These are phyloP conservation scores for Pentamera pediparva DNA, from an alignment of 53 echinoderm and acorn worm species.

Conservation along the genomic window DNA sequence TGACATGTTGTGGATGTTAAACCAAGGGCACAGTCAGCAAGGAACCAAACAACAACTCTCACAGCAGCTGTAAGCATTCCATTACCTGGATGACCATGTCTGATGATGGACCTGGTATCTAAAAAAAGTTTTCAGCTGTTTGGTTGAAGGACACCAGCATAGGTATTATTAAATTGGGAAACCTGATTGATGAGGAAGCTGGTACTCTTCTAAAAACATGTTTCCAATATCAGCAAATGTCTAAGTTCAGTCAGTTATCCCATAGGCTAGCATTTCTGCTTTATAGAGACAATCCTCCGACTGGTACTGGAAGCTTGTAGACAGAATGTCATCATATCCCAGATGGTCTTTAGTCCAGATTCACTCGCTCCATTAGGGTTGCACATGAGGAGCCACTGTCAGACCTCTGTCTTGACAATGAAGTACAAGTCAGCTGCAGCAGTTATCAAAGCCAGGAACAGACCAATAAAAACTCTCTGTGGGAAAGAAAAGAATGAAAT, in stretches of 20 bases:
- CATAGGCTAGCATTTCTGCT: not conserved
- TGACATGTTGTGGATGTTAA: no score
- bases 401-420: slow-evolving; percentile 79
- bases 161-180: no score
- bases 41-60: no score
- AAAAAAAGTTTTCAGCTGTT: no score
- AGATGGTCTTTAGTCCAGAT: not conserved
- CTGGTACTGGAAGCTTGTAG: not conserved
- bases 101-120: no score
- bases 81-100: no score
- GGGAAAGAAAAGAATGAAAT: slow-evolving; percentile 16
- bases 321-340: not conserved
- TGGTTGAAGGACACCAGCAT: no score
- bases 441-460: slow-evolving; percentile 55
- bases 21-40: no score
- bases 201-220: no score
- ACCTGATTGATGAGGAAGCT: no score
- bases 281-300: not conserved
- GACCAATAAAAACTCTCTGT: slow-evolving; percentile 75
- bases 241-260: not conserved
- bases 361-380: not conserved
- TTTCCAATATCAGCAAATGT: no score
- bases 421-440: slow-evolving; percentile 89
- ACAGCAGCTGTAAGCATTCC: no score
- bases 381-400: slow-evolving; percentile 11